Conservation (phyloP, 2,888 invertebrate genomes). For the Rhaphigaster nebulosa region DNA sequence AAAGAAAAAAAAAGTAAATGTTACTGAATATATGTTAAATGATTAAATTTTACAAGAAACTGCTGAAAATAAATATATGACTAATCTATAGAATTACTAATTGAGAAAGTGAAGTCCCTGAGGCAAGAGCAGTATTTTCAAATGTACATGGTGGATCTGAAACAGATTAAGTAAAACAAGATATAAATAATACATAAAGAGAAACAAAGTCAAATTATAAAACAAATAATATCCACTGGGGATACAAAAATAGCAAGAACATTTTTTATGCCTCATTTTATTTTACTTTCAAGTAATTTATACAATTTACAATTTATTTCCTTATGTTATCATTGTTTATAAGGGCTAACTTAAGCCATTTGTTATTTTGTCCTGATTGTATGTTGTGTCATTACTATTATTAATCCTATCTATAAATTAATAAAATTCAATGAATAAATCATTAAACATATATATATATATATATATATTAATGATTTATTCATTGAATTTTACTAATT, state of each 20-base stretch:
- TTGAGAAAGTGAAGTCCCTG: constrained; percentile 48
- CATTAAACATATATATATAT: too few species aligned
- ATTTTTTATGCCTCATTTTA: too few species aligned
- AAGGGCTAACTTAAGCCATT: neutral
- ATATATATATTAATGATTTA: too few species aligned
- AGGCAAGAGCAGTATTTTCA: constrained; percentile 58
- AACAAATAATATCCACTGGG: neutral
- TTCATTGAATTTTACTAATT: too few species aligned
- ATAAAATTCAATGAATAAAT: too few species aligned
- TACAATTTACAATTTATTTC: neutral
- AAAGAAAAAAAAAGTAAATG: neutral
- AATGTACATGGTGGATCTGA: constrained; percentile 62
- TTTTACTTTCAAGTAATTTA: too few species aligned
- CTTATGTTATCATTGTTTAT: neutral
- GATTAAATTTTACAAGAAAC: neutral
- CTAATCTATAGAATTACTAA: neutral
- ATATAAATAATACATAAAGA: neutral
- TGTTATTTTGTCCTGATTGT: too few species aligned
- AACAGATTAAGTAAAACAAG: neutral
- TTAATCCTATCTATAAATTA: too few species aligned
- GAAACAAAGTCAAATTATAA: neutral
- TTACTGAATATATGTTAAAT: neutral
- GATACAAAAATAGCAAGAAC: neutral
- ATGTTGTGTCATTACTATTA: too few species aligned
- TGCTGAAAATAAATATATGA: neutral